Base-by-base conservation (phyloP, 2,113 vertebrate species). In the Forbesichthys agassizii region DNA sequence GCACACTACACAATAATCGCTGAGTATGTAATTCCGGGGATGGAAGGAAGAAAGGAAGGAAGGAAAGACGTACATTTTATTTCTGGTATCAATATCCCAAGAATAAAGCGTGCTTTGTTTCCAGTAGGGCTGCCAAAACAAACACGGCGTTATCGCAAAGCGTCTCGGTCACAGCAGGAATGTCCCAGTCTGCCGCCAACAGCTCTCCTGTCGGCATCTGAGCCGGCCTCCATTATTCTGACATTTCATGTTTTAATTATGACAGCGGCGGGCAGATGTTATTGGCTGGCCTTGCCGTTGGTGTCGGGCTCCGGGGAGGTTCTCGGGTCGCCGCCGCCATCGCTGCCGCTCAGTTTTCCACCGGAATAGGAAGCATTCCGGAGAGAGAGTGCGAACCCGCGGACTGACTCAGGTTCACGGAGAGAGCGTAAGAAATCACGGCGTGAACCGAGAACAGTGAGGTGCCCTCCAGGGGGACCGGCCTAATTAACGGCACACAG, bases 11-110 rank as follows among this genome's bases (percentile, higher is more conserved):
- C 49, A 65, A 53, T 16, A 11, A 18, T 66, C 5, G 47, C 10
- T 61, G 33, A 61, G 3, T 46, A 46, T 27, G 47, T 56, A 36
- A 57, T 57, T 52, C 33, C 52, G 42, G 4, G 56, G 69, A 16
- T 11, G n/a, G 61, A 48, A n/a, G 12, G 46, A 20, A 11, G 20
- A 49, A 49, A 11, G 46, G 11, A 64, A 13, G 49, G 61, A 51
- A 47, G 14, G 46, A 64, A 18, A 49, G 48, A 53, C 3, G 9
- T 12, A 53, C 48, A 33, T 14, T 61, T 14, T 10, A 1, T 12
- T 10, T 47, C 53, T 47, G 8, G 33, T 55, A 70, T 55, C 52
- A 70, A 16, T 61, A 48, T 56, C 48, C 51, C 33, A 46, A 48
- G 20, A 60, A 20, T 20, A 57, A 66, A 14, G 10, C 20, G 46